Conservation (phyloP, 2,888 invertebrate species). For the Nemoura dubitans region DNA sequence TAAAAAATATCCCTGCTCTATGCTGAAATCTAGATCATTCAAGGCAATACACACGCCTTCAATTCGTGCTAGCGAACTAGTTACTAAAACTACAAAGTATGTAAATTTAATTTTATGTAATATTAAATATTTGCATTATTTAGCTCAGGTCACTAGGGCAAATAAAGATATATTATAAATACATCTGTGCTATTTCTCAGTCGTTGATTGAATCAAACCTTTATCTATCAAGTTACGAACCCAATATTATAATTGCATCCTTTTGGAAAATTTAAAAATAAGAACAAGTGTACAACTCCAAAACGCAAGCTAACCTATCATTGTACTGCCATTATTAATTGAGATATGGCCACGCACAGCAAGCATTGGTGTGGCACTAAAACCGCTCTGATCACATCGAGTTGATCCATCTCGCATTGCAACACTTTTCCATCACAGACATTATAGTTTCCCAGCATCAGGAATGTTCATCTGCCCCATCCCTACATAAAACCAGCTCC, state of each 20-base stretch:
- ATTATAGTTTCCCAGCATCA: neutral
- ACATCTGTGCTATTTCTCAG: conserved; percentile 4
- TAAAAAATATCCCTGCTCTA: neutral
- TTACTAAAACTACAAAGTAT: neutral
- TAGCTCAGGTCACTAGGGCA: conserved; percentile 21
- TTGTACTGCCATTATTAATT: no score
- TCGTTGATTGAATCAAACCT: neutral
- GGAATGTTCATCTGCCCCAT: conserved; percentile 26
- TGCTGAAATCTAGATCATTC: neutral
- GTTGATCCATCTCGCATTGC: no score
- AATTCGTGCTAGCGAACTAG: neutral
- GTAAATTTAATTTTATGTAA: neutral
- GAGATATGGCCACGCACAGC: no score
- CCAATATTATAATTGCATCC: no score
- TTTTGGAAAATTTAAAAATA: no score
- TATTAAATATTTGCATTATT: neutral
- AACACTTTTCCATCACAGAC: conserved; percentile 21
- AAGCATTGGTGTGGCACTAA: no score
- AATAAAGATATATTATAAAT: conserved; percentile 13
- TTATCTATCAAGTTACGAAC: neutral
- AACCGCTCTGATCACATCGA: no score
- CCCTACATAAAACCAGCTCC: no score
- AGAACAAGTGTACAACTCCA: no score
- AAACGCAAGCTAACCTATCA: no score
- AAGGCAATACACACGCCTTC: no score